phyloP scores from a whole-genome alignment of 2,797 vertebrate genomes.

The Spinus pinus region DNA sequence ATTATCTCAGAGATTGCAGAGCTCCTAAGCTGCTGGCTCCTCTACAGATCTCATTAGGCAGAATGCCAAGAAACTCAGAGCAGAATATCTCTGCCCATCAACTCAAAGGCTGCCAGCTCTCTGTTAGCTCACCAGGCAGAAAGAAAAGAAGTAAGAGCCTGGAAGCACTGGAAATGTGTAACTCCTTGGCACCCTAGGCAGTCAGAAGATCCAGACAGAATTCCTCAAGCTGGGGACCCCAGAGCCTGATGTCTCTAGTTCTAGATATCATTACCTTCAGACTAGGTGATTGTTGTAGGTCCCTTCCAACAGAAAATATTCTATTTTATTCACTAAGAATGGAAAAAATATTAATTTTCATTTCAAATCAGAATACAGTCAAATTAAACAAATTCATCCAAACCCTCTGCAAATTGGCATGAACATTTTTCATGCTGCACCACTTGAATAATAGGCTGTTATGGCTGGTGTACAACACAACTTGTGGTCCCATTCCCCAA shows the following conservation, averaged over 20 bases:
- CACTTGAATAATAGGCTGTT: background rate
- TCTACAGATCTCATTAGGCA: conserved; percentile 60
- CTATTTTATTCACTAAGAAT: background rate
- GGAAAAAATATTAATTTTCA: background rate
- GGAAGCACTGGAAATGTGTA: conserved; percentile 15
- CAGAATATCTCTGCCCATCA: conserved; percentile 1
- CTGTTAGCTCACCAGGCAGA: conserved; percentile 15
- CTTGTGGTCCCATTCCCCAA: background rate
- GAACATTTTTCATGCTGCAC: background rate
- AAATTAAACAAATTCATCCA: background rate
- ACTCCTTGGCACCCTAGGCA: background rate
- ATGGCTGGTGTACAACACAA: background rate
- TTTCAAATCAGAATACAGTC: background rate
- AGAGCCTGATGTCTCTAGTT: background rate
- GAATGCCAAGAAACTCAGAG: conserved; percentile 46
- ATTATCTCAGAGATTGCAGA: conserved; percentile 34
- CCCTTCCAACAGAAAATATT: background rate
- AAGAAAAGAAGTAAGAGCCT: background rate
- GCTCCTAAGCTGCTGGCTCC: conserved; percentile 38
- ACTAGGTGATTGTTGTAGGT: background rate
- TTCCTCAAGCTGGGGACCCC: background rate
- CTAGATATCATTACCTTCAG: background rate
- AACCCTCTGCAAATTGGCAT: background rate
- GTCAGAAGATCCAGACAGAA: background rate
- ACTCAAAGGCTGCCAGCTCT: conserved; percentile 14